Base-by-base conservation (phyloP, 2,797 vertebrate genomes). In the Manis pentadactyla region DNA sequence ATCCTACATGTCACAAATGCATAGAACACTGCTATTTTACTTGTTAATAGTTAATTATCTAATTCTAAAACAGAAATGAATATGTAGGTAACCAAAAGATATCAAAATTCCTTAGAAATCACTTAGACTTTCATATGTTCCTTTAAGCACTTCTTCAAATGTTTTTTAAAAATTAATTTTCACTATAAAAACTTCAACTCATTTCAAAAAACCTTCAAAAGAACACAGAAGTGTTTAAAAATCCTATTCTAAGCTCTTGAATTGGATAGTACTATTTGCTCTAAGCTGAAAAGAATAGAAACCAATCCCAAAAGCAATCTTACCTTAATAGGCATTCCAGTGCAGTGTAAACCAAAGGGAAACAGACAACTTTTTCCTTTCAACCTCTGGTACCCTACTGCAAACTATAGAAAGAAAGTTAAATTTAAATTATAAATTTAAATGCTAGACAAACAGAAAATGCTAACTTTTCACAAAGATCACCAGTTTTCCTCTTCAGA, bases 291-390 rank as follows among this genome's bases (percentile, higher is more conserved):
- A 94, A 78, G 83, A 12, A 5, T 85, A 57, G 6, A 92, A 63
- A 84, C 9, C 49, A 96, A 42, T n/a, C 1, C 25, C 74, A 31
- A 74, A 46, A 86, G 31, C 49, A 88, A 15, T 97, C 99, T 98
- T 97, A 99, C 99, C 99, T 99, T 99, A 98, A 99, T 99, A 21
- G 99, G 99, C 99, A 99, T 99, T 95, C 99, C 99, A 51, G 99
- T 99, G 97, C 99, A 99, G 98, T 99, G 99, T 7, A 99, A 98
- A 23, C 99, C 99, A 27, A 99, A 99, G 0, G 99, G 99, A 95
- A 99, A 99, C 75, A 99, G 98, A 95, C 99, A 99, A 51, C 57
- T 98, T 97, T 99, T 99, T 87, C 99, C 99, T 98, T 99, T 99
- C 94, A 99, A 93, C 93, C 99, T 98, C 98, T 99, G 99, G 97